Evolutionary conservation across 2,888 invertebrate genomes (phyloP), one percentile per base, ranked within the genome.

Genomic region (Augiades crinisus): DNA sequence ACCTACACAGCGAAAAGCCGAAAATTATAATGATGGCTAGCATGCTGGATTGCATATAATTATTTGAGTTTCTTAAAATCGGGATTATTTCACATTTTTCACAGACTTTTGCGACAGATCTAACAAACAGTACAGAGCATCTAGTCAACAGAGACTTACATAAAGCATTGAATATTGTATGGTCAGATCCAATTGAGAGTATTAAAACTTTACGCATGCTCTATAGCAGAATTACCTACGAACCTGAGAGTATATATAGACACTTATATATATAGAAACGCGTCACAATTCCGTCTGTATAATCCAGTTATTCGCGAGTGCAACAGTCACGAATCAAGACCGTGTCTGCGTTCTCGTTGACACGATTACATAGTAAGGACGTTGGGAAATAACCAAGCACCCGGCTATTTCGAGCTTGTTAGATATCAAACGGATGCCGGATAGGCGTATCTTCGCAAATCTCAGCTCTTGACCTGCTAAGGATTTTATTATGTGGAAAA

Each of bases 331-430:
- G 16, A 19, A 41, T 24, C 19, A 34, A 41, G 33, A 45, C 33
- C 12, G 22, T 24, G 43, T 30, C 24, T 30, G 43, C 30, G 43
- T 43, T 31, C 50, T 43, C 19, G 36, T 50, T 50, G 50, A 50
- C 43, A 50, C 49, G 41, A 34, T 50, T 41, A 41, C 49, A 49
- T 49, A 49, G 49, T 49, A 40, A 49, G 41, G 41, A 41, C 50
- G 50, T 50, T 43, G 34, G 36, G 43, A 27, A 50, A 50, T 43
- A 50, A 36, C 36, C 27, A 36, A 36, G 19, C 31, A 22, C 27
- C n/a, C 33, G 27, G 34, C 41, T 34, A 34, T 49, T 49, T 41
- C 41, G 27, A 43, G 27, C 43, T 50, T 13, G 19, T 50, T 43
- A 43, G 36, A 24, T 24, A 16, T 21, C 14, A 43, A 50, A 50